phyloP scores from a whole-genome alignment of 2,113 vertebrate genomes.

The Spea bombifrons region DNA sequence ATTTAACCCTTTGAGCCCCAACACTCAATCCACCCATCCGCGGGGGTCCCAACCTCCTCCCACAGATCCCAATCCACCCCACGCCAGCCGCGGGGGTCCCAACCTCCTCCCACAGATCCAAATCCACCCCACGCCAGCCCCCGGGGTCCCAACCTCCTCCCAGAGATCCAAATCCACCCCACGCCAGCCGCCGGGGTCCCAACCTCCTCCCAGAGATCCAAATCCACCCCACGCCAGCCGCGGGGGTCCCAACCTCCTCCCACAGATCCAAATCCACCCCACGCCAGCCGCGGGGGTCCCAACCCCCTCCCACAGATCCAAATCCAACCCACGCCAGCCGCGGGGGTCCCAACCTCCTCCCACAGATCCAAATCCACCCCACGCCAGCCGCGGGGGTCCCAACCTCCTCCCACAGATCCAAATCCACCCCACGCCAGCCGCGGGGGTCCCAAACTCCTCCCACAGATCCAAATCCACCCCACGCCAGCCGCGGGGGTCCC shows the following conservation, averaged over 20 bases:
- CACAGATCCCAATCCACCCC: background rate
- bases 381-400: no score
- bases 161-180: background rate
- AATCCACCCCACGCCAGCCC: background rate
- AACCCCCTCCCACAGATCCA: no score
- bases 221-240: background rate
- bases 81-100: background rate
- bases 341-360: no score
- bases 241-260: background rate
- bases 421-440: no score
- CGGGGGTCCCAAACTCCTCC: no score
- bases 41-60: background rate
- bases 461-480: no score
- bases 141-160: background rate
- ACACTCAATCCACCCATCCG: background rate
- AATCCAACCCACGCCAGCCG: no score
- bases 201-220: background rate
- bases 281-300: background rate
- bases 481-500: no score
- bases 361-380: no score
- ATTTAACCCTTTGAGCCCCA: no score
- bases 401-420: no score
- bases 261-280: background rate
- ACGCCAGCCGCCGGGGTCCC: background rate
- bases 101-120: background rate